phyloP scores from a whole-genome alignment of 2,113 vertebrate species.

The Castor canadensis region DNA sequence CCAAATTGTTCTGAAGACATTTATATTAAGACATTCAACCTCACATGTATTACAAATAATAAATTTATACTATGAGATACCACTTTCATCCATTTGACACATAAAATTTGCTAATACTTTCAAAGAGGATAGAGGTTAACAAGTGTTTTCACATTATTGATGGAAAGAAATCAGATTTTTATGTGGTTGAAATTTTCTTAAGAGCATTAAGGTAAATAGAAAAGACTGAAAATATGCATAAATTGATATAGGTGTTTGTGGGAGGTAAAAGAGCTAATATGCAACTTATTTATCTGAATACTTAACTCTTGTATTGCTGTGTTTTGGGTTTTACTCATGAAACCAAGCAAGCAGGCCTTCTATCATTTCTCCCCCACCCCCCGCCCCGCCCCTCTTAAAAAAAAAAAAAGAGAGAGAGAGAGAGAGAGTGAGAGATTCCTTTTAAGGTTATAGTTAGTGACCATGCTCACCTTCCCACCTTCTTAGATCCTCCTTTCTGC shows the following conservation, averaged over 20 bases:
- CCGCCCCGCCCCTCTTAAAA: background rate
- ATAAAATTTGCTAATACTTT: slow-evolving; percentile 17
- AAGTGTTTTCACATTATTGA: background rate
- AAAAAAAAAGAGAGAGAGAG: too few species aligned
- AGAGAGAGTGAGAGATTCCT: background rate
- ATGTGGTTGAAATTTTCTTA: slow-evolving; percentile 19
- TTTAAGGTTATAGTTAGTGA: background rate
- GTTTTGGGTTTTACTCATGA: background rate
- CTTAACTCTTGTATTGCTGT: slow-evolving; percentile 6
- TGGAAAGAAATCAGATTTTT: background rate
- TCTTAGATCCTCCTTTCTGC: background rate
- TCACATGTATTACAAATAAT: background rate
- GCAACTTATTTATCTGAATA: background rate
- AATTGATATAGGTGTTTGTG: background rate
- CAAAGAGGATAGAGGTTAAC: background rate
- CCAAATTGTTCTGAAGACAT: background rate
- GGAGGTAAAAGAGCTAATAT: background rate
- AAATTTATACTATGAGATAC: background rate
- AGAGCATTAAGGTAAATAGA: slow-evolving; percentile 1
- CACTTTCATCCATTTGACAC: background rate
- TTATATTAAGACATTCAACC: background rate
- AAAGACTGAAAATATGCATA: background rate
- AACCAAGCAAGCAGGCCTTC: background rate
- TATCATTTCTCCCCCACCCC: too few species aligned
- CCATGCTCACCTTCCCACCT: background rate